Evolutionary conservation across 2,888 invertebrate species (phyloP), one percentile per base, ranked within the genome.

Genomic region (Pimpla rufipes): DNA sequence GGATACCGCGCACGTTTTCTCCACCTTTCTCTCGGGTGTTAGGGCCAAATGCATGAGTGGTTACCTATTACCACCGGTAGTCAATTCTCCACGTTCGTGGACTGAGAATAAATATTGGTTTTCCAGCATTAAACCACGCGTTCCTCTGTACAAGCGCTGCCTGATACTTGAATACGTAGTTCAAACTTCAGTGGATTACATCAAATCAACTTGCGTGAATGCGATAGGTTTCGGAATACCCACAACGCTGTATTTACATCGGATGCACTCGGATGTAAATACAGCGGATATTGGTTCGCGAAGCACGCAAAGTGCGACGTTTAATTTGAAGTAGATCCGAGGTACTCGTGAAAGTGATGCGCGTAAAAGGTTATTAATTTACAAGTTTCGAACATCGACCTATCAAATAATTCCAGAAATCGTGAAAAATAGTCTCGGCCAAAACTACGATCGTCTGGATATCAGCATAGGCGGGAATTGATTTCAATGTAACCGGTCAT

Each of bases 21-120:
- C 7, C 8, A 8, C 21, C n/a, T 40, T 40, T 13, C 52, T n/a
- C 42, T 42, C 40, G 37, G 18, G 3, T 23, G 50, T 37, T 8
- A 8, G 57, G 16, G 18, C n/a, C 23, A 5, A 59, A 40, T 62
- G 37, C 5, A 35, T n/a, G 10, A 16, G 13, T 67, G 67, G 35
- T 66, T 45, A 52, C 18, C 18, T 35, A 52, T n/a, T 18, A 57
- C 37, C 57, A 66, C 40, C 23, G 45, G 73, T n/a, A 67, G 57
- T 55, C 55, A 55, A 52, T 55, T 45, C 11, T 37, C 16, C 21
- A 16, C 35, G 47, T 37, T 70, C 16, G 13, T 35, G 18, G 23
- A 62, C 59, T 50, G 7, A 73, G 55, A 57, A 73, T 66, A 55
- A 79, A 73, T 79, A 52, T 73, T 79, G 64, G 42, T 73, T 35